Conservation (phyloP, 2,113 vertebrate species). For the Tragelaphus scriptus region DNA sequence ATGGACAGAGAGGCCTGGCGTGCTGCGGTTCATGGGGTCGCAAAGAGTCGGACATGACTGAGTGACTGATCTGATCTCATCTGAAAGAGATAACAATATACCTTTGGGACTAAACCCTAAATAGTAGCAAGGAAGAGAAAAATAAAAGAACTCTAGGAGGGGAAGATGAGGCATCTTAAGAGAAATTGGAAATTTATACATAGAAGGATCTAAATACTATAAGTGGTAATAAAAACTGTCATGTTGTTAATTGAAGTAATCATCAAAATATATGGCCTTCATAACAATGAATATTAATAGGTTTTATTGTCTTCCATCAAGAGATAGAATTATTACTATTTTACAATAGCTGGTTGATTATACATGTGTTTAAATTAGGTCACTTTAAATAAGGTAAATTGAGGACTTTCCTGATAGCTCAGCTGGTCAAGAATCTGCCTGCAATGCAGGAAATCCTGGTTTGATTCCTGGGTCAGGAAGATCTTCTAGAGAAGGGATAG, state of each 20-base stretch:
- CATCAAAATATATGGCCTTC: background rate
- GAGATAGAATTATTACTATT: background rate
- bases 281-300: background rate
- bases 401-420: background rate
- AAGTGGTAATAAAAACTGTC: background rate
- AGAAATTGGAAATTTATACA: background rate
- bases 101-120: background rate
- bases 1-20: too few species aligned
- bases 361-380: background rate
- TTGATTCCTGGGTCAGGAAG: background rate
- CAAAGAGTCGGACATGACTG: too few species aligned
- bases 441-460: accelerated
- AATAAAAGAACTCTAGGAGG: background rate
- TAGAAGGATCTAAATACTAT: background rate
- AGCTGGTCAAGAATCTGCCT: background rate
- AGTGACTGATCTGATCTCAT: too few species aligned
- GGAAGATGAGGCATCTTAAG: background rate
- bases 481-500: background rate
- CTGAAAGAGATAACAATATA: background rate
- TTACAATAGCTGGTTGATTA: background rate
- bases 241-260: background rate
- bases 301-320: background rate
- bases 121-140: background rate
- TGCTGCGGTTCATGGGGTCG: too few species aligned
- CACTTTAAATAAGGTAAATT: background rate